Base-by-base conservation (phyloP, 2,888 invertebrate genomes). In the Clostera curtula region DNA sequence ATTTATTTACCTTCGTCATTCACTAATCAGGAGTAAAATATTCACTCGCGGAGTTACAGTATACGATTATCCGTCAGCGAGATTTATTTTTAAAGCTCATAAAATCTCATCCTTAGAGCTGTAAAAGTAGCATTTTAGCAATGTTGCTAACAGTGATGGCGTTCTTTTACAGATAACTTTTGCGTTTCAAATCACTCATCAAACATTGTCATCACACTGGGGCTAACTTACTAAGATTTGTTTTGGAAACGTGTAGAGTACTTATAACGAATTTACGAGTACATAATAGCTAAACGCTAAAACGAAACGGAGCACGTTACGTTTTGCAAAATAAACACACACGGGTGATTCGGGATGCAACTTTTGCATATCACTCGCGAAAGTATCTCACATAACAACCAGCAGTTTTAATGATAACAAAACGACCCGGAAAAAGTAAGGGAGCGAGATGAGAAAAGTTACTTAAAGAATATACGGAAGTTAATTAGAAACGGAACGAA, bases 401-500 rank as follows among this genome's bases (percentile, higher is more conserved):
- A 47, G 54, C 52, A 49, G 53, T 57, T 59, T 68, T 59, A 70
- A 49, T 46, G 33, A 52, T 61, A 60, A 56, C 57, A 57, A 62
- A 56, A 56, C 54, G 47, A 52, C 41, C 59, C 59, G 56, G 61
- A 73, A 71, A 70, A 70, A 68, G 63, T 56, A 58, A 56, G 50
- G 57, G 48, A 65, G 63, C 69, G 70, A 75, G 77, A 83, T 80
- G 83, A 77, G 75, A 80, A 82, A 83, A 82, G 82, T 83, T 80
- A 75, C 74, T 75, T 77, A 68, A 71, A 80, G 79, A 79, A 80
- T 79, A 75, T 72, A 80, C 80, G 80, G 76, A 82, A 82, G 80
- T 80, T 82, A 84, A 84, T 83, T 83, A 84, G 73, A 71, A 79
- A 70, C 72, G 73, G 79, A 80, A 74, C 82, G 80, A 80, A 83